Evolutionary conservation across 2,888 invertebrate genomes (phyloP).

Genomic region (Fabriciana adippe): DNA sequence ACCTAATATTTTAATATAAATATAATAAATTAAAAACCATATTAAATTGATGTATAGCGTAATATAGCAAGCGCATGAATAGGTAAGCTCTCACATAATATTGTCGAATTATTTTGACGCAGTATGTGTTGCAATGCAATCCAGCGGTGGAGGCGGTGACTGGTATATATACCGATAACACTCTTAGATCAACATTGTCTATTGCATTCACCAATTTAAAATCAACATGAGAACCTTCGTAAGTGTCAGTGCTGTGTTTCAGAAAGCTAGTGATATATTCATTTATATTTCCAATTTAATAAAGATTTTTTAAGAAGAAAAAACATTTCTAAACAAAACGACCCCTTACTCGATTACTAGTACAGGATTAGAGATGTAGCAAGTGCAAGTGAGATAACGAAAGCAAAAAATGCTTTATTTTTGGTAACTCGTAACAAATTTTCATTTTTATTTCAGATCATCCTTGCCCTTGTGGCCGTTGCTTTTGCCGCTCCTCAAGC

Average conservation of each 20-base stretch:
- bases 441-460: constrained; percentile 56
- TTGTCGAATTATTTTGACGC: constrained; percentile 70
- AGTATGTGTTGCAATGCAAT: constrained; percentile 70
- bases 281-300: background rate
- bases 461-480: constrained; percentile 63
- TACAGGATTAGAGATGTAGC: background rate
- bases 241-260: constrained; percentile 69
- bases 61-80: constrained; percentile 58
- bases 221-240: constrained; percentile 77
- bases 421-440: background rate
- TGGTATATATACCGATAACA: constrained; percentile 73
- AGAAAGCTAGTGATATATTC: constrained; percentile 16
- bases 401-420: background rate
- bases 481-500: constrained; percentile 68
- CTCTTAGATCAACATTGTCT: constrained; percentile 75
- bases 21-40: constrained; percentile 2
- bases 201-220: constrained; percentile 68
- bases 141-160: constrained; percentile 72
- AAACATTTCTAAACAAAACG: background rate
- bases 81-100: constrained; percentile 61
- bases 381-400: constrained; percentile 3
- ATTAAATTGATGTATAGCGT: constrained; percentile 37
- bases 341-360: background rate
- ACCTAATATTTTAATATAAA: too few species aligned
- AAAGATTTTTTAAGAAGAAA: background rate